Percentiles rank a stretch among this genome's conserved stretches.
These are phyloP conservation scores for Gorsachius goisagi DNA, from an alignment of 2,113 vertebrate species.

Conservation along the genomic window DNA sequence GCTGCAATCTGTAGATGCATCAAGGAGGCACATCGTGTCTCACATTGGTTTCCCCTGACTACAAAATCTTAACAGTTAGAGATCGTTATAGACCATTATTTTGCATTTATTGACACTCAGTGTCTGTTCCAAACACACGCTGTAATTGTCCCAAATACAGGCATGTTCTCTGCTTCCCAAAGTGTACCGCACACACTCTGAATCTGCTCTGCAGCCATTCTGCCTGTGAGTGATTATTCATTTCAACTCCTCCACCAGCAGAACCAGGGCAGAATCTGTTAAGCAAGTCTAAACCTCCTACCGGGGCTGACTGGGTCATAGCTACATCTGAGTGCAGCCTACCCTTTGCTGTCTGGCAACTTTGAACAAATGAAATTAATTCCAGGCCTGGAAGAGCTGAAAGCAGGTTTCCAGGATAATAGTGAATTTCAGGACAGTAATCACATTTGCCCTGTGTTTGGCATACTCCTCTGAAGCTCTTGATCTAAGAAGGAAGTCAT, in stretches of 20 bases:
- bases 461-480: not conserved
- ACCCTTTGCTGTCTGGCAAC: not conserved
- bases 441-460: not conserved
- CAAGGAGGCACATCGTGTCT: not conserved
- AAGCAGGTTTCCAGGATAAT: not conserved
- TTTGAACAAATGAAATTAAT: not conserved
- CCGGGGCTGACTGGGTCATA: not conserved
- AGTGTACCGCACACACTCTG: not conserved
- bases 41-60: not conserved
- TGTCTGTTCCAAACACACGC: not conserved
- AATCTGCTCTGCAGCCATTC: not conserved
- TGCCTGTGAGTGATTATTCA: not conserved
- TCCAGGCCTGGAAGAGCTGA: not conserved
- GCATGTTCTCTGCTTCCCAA: not conserved
- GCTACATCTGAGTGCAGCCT: not conserved
- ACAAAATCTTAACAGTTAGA: not conserved
- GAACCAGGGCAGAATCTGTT: not conserved
- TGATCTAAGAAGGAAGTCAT: not conserved
- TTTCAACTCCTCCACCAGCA: not conserved
- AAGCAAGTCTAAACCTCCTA: not conserved
- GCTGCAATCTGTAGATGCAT: not conserved
- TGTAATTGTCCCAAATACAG: not conserved
- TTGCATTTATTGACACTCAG: not conserved
- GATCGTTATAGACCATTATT: not conserved
- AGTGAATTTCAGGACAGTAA: not conserved